Conservation (phyloP, 2,113 vertebrate genomes). For the Rhipidura dahli region DNA sequence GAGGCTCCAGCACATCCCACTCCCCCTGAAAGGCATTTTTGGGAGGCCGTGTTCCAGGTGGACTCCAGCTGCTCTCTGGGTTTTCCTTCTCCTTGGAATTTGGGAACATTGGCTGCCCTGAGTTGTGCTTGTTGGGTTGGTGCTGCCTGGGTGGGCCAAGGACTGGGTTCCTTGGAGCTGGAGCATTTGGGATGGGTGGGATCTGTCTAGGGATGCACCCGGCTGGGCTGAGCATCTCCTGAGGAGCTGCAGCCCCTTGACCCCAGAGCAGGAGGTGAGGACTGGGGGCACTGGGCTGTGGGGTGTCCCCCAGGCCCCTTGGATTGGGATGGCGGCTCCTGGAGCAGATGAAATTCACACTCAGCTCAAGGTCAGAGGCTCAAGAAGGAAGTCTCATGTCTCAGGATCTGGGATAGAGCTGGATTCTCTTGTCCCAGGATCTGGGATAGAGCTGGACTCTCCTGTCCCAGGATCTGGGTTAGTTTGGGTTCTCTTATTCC, state of each 20-base stretch:
- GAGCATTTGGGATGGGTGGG: background rate
- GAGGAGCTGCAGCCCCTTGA: background rate
- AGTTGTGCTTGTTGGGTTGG: background rate
- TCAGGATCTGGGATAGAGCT: background rate
- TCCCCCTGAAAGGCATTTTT: background rate
- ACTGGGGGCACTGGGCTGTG: background rate
- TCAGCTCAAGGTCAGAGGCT: background rate
- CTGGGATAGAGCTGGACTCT: background rate
- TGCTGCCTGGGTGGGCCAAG: background rate
- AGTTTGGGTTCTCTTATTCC: too few relatives aligned
- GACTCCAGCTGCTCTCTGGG: background rate
- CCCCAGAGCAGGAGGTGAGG: background rate
- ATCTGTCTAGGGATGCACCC: background rate
- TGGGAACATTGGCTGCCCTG: background rate
- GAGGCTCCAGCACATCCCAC: background rate
- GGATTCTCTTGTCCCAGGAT: background rate
- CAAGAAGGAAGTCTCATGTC: background rate
- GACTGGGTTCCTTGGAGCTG: rapidly evolving
- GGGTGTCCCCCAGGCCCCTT: rapidly evolving
- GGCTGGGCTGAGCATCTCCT: background rate
- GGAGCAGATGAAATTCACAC: too few relatives aligned
- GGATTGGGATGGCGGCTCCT: background rate
- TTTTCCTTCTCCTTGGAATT: background rate
- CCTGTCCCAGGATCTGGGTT: too few relatives aligned
- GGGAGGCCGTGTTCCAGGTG: rapidly evolving